phyloP scores from a whole-genome alignment of 2,113 vertebrate species.

The Pteropus alecto region DNA sequence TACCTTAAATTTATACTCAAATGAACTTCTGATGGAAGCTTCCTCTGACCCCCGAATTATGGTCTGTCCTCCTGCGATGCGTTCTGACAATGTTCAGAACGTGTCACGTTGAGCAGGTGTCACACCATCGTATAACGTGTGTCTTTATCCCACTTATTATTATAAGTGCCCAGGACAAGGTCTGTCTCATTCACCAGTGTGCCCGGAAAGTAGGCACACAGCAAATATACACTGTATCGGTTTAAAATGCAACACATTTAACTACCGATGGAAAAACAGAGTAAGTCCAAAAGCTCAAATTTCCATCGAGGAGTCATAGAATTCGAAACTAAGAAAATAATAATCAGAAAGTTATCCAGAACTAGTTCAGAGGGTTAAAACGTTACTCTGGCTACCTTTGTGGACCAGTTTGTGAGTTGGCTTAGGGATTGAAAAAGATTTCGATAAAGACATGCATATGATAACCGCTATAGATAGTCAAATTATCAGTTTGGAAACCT shows the following conservation, averaged over 20 bases:
- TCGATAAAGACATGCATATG: not conserved
- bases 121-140: not conserved
- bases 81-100: not conserved
- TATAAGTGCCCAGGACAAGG: not conserved
- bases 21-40: not conserved
- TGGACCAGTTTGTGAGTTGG: not conserved
- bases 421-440: not conserved
- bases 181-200: not conserved
- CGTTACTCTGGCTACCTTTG: not conserved
- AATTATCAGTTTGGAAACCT: not conserved
- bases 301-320: not conserved
- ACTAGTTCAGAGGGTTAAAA: not conserved
- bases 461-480: not conserved
- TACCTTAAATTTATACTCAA: not conserved
- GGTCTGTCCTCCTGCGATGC: not conserved
- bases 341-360: not conserved
- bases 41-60: not conserved
- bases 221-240: not conserved
- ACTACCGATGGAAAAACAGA: not conserved
- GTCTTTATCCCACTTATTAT: not conserved
- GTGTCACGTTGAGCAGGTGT: not conserved
- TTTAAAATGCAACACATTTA: not conserved
- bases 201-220: not conserved
- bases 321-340: not conserved
- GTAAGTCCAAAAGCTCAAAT: not conserved